These are phyloP conservation scores for Charaxes varanes DNA, from an alignment of 1,140 invertebrate genomes.

Conservation along the genomic window DNA sequence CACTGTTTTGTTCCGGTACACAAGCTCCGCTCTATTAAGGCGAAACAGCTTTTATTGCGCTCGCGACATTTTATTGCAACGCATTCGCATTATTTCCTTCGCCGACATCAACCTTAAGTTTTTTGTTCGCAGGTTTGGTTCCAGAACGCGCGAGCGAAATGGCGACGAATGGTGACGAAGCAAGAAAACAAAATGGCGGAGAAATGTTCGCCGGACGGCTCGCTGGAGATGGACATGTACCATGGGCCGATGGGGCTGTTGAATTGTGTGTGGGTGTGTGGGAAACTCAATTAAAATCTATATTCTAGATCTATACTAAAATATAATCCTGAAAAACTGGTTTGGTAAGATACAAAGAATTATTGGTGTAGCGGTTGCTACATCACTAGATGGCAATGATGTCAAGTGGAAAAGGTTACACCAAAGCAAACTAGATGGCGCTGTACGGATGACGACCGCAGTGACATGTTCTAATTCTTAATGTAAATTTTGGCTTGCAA, in stretches of 20 bases:
- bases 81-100: slow-evolving; percentile 32
- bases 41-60: slow-evolving; percentile 36
- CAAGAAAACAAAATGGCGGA: slow-evolving; percentile 83
- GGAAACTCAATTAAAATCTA: too few species aligned
- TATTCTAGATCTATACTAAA: too few species aligned
- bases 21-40: slow-evolving; percentile 36
- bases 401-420: too few species aligned
- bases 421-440: too few species aligned
- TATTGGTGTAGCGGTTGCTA: too few species aligned
- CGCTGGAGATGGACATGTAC: slow-evolving; percentile 76
- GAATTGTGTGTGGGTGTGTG: too few species aligned
- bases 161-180: slow-evolving; percentile 93
- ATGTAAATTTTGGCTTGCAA: too few species aligned
- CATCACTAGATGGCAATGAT: too few species aligned
- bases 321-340: too few species aligned
- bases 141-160: slow-evolving; percentile 98
- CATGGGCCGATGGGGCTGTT: slow-evolving; percentile 73
- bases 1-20: slow-evolving; percentile 19
- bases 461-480: too few species aligned
- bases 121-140: slow-evolving; percentile 94
- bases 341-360: too few species aligned
- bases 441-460: too few species aligned
- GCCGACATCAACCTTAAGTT: slow-evolving; percentile 39
- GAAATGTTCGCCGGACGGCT: slow-evolving; percentile 77
- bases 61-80: slow-evolving; percentile 34